Evolutionary conservation across 2,888 invertebrate species (phyloP), one percentile per base, ranked within the genome.

Genomic region (Buathra laborator): DNA sequence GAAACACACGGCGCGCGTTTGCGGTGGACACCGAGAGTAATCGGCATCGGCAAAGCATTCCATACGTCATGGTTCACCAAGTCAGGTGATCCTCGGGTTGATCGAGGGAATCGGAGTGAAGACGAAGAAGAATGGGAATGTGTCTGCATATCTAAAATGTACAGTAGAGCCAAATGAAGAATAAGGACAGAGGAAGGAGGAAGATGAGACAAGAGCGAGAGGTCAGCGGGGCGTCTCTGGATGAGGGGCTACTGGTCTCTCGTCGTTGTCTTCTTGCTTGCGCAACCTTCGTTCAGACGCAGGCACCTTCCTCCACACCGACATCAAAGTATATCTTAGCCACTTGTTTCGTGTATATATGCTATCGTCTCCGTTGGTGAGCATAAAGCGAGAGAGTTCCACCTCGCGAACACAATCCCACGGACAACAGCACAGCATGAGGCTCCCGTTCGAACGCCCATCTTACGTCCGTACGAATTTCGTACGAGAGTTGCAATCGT

Each of bases 241-340:
- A 86, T 88, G 90, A 90, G 90, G 88, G 86, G 93, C 93, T 93
- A 93, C 93, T 89, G 93, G 92, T 92, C 92, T 90, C 91, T 90
- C 64, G 24, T 46, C 51, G 76, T 71, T 44, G 51, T 76, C 59
- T 46, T 76, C 62, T 48, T 48, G 77, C 70, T 19, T 14, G 19
- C 14, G 62, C 14, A 32, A 67, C 56, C 68, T 59, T 81, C 75
- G 68, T 43, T 24, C 68, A 37, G 72, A 29, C 67, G 19, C 12
- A 16, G 43, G 43, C 66, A 66, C 19, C 43, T 14, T 64, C 75
- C 46, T 29, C 75, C 16, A 32, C 51, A 12, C 16, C 29, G 4
- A 48, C 64, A 72, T 7, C 46, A 16, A 19, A 16, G 64, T 16
- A 44, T 46, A 44, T 68, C 56, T 51, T 74, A 56, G 72, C 37